phyloP scores from a whole-genome alignment of 2,113 vertebrate species.

The Ceyx margarethae region DNA sequence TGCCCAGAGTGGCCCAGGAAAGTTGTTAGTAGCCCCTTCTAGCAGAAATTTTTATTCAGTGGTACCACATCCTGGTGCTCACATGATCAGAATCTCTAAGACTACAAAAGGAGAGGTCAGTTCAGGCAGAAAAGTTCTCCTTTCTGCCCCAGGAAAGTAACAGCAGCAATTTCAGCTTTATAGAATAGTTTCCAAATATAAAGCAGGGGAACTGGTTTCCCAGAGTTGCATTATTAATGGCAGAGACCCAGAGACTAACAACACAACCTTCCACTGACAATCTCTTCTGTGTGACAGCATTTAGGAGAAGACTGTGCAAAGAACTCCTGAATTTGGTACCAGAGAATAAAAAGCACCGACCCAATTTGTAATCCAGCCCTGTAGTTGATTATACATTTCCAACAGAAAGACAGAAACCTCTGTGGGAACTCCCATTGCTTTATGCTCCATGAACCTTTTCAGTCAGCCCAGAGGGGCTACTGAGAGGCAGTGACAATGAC shows the following conservation, averaged over 20 bases:
- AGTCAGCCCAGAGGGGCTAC: conserved; percentile 56
- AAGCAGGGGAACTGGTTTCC: neutral
- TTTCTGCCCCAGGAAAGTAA: neutral
- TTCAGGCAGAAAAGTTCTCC: neutral
- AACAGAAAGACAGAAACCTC: conserved; percentile 78
- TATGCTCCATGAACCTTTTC: conserved; percentile 48
- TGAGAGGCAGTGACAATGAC: conserved; percentile 58
- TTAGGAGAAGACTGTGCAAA: neutral
- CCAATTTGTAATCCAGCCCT: conserved; percentile 65
- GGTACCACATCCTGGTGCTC: conserved; percentile 66
- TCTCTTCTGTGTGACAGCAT: neutral
- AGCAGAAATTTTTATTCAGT: conserved; percentile 69
- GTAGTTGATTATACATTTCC: conserved; percentile 69
- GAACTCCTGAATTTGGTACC: conserved; percentile 51
- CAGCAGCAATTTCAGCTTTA: neutral
- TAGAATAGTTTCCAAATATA: neutral
- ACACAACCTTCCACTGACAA: neutral
- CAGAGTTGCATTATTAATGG: neutral
- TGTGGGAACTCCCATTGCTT: conserved; percentile 33
- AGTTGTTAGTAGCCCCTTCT: conserved; percentile 70
- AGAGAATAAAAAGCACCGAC: conserved; percentile 67
- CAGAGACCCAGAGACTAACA: neutral
- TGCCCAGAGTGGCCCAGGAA: conserved; percentile 69
- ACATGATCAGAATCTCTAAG: neutral
- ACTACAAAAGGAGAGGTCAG: neutral